Percentiles rank a stretch among this genome's conserved stretches.
These are phyloP conservation scores for Syrmaticus mikado DNA, from an alignment of 2,113 vertebrate species.

Conservation along the genomic window DNA sequence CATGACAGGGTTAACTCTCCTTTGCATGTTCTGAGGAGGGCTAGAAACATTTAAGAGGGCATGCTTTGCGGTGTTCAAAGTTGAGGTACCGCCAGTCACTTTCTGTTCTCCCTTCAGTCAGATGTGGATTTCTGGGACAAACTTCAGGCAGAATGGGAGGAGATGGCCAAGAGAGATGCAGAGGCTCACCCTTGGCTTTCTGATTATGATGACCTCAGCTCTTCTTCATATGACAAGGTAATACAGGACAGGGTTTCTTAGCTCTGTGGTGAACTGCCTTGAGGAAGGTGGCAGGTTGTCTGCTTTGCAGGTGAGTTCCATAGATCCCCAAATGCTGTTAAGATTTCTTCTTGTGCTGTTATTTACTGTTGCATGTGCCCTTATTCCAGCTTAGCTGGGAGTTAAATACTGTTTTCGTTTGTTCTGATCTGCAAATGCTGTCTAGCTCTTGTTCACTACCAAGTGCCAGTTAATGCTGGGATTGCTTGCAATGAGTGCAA, in stretches of 20 bases:
- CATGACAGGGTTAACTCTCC: background rate
- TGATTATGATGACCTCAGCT: conserved; percentile 91
- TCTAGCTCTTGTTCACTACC: background rate
- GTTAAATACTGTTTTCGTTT: background rate
- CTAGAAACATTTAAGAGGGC: background rate
- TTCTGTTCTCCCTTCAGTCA: conserved; percentile 81
- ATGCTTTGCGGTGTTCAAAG: background rate
- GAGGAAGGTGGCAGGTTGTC: background rate
- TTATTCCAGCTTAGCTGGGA: background rate
- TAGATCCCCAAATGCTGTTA: background rate
- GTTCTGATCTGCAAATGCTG: background rate
- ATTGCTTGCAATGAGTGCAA: background rate
- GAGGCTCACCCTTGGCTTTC: conserved; percentile 97
- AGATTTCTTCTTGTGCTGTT: background rate
- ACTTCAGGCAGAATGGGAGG: conserved; percentile 98
- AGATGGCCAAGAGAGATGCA: conserved; percentile 97
- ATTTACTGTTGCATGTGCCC: background rate
- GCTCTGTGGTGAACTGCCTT: background rate
- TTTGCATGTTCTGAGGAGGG: conserved; percentile 34
- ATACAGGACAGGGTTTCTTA: background rate
- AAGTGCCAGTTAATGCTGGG: background rate
- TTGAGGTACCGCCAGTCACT: background rate
- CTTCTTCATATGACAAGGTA: conserved; percentile 94
- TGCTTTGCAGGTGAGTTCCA: background rate
- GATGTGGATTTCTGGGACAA: conserved; percentile 99